Evolutionary conservation across 2,797 vertebrate genomes (phyloP), one percentile per base, ranked within the genome.

Genomic region (Avahi laniger): DNA sequence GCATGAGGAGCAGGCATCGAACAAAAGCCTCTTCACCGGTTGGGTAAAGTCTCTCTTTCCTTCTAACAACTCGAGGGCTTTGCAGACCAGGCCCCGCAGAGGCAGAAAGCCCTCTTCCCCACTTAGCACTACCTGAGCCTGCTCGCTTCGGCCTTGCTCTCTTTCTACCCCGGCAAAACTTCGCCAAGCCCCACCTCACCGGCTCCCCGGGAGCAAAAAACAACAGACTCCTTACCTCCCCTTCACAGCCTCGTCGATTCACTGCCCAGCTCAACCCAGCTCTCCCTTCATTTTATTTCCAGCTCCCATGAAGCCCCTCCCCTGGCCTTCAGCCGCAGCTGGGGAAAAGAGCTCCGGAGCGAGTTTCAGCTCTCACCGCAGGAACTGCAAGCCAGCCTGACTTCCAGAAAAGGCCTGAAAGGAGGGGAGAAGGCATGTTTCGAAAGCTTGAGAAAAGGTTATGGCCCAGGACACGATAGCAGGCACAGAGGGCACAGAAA

Each of bases 341-440:
- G 35, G 95, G 94, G 85, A 78, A 97, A 94, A 93, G 80, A 91
- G 79, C 93, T n/a, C 20, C 48, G 24, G 17, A 72, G 18, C 54
- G 38, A 73, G 30, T 8, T 18, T 5, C 14, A 33, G 52, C 50
- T 54, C 38, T 54, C 17, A 41, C 91, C 48, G 50, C 43, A 28
- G 94, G 91, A 93, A 94, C 35, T 80, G 50, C 65, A 28, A 65
- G 35, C 38, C 65, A 79, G 81, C 79, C 81, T 43, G 59, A 63
- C 70, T 96, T 94, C 93, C 95, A 96, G 93, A 95, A 95, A 92
- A 91, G 50, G 85, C 86, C 72, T 18, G n/a, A 76, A 85, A 96
- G 90, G 72, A 65, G 86, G 83, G 70, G 59, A 92, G 38, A 61
- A 89, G 70, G 78, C 90, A 24, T n/a, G 75, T 96, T 95, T 95